Base-by-base conservation (phyloP, 2,888 invertebrate genomes). In the Dione vanillae region DNA sequence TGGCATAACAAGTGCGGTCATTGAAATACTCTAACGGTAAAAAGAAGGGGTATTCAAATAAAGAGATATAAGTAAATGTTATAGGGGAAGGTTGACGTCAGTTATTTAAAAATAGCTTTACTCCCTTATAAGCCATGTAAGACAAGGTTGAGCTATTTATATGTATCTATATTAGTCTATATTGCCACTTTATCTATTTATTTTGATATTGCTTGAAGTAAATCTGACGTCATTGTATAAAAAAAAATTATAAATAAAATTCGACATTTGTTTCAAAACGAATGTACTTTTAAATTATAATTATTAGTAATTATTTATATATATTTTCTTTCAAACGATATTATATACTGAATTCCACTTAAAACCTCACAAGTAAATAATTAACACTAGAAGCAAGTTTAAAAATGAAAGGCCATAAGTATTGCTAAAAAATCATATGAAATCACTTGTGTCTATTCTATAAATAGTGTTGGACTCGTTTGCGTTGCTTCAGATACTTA, bases 141-240 rank as follows among this genome's bases (percentile, higher is more conserved):
- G 37, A 19, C 40, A 16, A 56, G 37, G 56, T 56, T 37, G 37
- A 37, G n/a, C 16, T 56, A 37, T 56, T 40, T 56, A 56, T 56
- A 16, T 10, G 12, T 56, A 40, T 56, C 14, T 56, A 49, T 19
- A 19, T 40, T 37, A 37, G 16, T 19, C 16, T 56, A 40, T 56
- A 5, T 37, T 40, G 12, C 0, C 27, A 27, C 56, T 37, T 11
- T 6, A 16, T 40, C 16, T 56, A 16, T 16, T 40, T 40, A 40
- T 56, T 56, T 56, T 40, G 16, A 56, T 16, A 16, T 10, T 10
- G 16, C 7, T 19, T 40, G 16, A 56, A 37, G 56, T 56, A 56
- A 16, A 1, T 16, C 16, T 16, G 11, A 11, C 37, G 56, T 56
- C 56, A 56, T 40, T 5, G 27, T 27, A 27, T 27, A 27, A 27